Evolutionary conservation across 1,140 invertebrate species (phyloP).

Genomic region (Maconellicoccus hirsutus): DNA sequence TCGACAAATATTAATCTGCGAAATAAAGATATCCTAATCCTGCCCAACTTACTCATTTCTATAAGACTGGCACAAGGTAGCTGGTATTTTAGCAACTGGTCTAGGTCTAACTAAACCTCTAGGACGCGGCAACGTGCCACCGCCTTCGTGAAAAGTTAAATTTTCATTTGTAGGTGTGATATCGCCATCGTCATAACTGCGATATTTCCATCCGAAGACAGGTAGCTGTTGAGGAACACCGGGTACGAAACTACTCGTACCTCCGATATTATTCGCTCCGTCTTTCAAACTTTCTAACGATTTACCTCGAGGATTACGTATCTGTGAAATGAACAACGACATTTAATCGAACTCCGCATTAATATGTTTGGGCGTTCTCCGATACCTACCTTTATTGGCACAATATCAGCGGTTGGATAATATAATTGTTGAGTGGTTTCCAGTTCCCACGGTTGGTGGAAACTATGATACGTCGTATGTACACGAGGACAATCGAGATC

Average conservation of each 20-base stretch:
- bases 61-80: slow-evolving; percentile 35
- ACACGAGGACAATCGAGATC: slow-evolving; percentile 31
- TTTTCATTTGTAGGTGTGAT: slow-evolving; percentile 76
- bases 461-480: slow-evolving; percentile 42
- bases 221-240: slow-evolving; percentile 32
- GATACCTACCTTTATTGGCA: slow-evolving; percentile 53
- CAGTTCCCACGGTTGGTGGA: slow-evolving; percentile 45
- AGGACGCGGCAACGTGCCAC: slow-evolving; percentile 73
- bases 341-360: too few relatives aligned
- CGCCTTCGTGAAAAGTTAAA: slow-evolving; percentile 48
- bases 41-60: slow-evolving; percentile 28
- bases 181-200: slow-evolving; percentile 75
- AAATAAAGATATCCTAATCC: too few relatives aligned
- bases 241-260: slow-evolving; percentile 30
- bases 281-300: slow-evolving; percentile 72
- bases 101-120: slow-evolving; percentile 63
- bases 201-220: slow-evolving; percentile 47
- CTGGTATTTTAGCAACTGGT: slow-evolving; percentile 73
- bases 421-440: slow-evolving; percentile 39
- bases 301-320: slow-evolving; percentile 52
- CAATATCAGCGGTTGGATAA: slow-evolving; percentile 44
- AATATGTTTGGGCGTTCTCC: too few relatives aligned
- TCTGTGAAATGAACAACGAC: slow-evolving; percentile 38
- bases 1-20: too few relatives aligned
- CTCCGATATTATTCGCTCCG: slow-evolving; percentile 34